phyloP scores from a whole-genome alignment of 2,113 vertebrate species.

The Mustelus asterias region DNA sequence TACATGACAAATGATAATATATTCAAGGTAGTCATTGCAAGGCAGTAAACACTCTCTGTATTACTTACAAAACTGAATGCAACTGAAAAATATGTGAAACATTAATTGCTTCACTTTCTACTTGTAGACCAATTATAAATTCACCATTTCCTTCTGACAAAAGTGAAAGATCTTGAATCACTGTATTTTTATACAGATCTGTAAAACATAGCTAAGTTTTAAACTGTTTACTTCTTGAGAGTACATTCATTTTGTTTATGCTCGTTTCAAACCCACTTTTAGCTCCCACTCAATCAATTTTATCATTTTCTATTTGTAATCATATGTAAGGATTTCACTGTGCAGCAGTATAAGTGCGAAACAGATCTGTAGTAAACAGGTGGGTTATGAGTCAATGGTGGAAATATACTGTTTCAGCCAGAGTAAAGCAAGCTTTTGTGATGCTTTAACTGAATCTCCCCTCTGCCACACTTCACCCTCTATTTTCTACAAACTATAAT shows the following conservation, averaged over 20 bases:
- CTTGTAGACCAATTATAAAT: background rate
- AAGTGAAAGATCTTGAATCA: background rate
- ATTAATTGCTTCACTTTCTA: background rate
- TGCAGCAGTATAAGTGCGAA: background rate
- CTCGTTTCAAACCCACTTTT: background rate
- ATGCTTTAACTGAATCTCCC: background rate
- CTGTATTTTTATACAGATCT: background rate
- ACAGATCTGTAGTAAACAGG: background rate
- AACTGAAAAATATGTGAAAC: background rate
- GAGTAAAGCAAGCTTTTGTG: background rate
- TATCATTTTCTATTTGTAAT: background rate
- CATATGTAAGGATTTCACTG: background rate
- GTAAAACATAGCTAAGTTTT: background rate
- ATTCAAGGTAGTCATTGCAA: background rate
- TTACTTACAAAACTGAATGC: background rate
- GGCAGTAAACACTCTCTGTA: background rate
- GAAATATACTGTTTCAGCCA: background rate
- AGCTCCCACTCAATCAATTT: background rate
- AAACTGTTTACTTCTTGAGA: background rate
- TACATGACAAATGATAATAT: background rate
- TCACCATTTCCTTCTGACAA: too few species aligned
- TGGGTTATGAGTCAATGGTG: background rate
- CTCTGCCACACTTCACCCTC: background rate
- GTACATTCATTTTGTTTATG: background rate
- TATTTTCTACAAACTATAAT: background rate